Evolutionary conservation across 2,113 vertebrate genomes (phyloP), one percentile per base, ranked within the genome.

Genomic region (Burhinus bistriatus): DNA sequence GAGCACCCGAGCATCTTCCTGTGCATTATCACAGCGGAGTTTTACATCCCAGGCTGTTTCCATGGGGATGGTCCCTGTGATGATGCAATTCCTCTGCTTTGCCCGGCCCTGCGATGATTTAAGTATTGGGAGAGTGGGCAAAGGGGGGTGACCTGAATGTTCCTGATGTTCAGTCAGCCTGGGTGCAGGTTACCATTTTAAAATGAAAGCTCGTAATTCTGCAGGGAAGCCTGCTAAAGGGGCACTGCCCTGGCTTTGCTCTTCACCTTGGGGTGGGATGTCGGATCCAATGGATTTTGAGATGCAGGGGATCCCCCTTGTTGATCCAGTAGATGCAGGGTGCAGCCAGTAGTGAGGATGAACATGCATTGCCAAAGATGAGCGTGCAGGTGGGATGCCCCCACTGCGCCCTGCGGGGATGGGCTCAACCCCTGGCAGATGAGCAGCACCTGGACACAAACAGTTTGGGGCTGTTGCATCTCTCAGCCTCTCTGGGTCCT

Each of bases 1-100:
- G 5, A 7, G 22, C 0, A 0, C 17, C 64, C 1, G 0, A n/a
- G 21, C 4, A 0, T 23, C 44, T 47, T 36, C 12, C 52, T 34
- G 42, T 5, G 2, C 36, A 4, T 70, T 38, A 17, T 11, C 1
- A 2, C 32, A 30, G 47, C 1, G 2, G 21, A 23, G 42, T 32
- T 44, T 22, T 15, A 21, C 42, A 30, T 78, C 64, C 68, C 32
- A 9, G 61, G 27, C 36, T 36, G 55, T 83, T 83, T 36, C 66
- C 52, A 0, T 20, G 55, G 49, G 73, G 27, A 65, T 44, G 18
- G 30, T 75, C 61, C 27, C 45, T 54, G 2, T 34, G 71, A 77
- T 3, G 16, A 40, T 42, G 49, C 16, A 10, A 2, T 83, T 79
- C 55, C 40, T 84, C 23, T 32, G 30, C 65, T 65, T 22, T 6